Conservation (phyloP, 1,140 invertebrate species). For the fruit fly (Drosophila melanogaster) region Release_6_plus_ISO1_MT NT_033777.3:12428001-12428500, state of each 20-base stretch:
- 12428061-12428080: conserved; percentile 93
- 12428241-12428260: conserved; percentile 94
- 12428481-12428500: conserved; percentile 95
- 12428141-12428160: conserved; percentile 96
- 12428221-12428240: conserved; percentile 96
- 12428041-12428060: conserved; percentile 89
- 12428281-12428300: conserved; percentile 97
- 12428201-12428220: conserved; percentile 98
- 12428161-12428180: conserved; percentile 94
- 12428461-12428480: conserved; percentile 94
- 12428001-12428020: conserved; percentile 96
- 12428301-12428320: conserved; percentile 96
- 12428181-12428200: conserved; percentile 97
- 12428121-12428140: conserved; percentile 96
- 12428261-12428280: conserved; percentile 96
- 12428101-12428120: conserved; percentile 93
- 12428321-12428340: conserved; percentile 99
- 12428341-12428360: conserved; percentile 95
- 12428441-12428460: conserved; percentile 96
- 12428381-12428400: conserved; percentile 97
- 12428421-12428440: conserved; percentile 99
- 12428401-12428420: conserved; percentile 98
- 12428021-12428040: conserved; percentile 96
- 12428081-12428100: conserved; percentile 96
- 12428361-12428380: conserved; percentile 93